Percentiles rank a stretch among this genome's conserved stretches.
phyloP scores from a whole-genome alignment of 2,888 invertebrate species.

The Campoplex capitator region DNA sequence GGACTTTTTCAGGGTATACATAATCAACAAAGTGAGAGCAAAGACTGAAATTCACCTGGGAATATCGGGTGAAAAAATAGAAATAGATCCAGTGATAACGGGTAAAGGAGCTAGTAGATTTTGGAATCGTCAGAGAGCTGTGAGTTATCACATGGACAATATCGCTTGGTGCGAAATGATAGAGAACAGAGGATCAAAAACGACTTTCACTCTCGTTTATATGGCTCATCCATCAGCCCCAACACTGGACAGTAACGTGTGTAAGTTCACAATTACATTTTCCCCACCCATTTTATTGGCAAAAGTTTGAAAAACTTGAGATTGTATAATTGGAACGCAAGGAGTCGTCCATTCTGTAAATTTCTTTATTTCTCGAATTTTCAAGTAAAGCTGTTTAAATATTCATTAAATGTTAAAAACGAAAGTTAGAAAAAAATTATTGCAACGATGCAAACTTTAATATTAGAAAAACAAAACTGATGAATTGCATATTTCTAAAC shows the following conservation, averaged over 20 bases:
- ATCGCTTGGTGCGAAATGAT: conserved; percentile 94
- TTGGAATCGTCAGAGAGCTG: conserved; percentile 90
- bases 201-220: conserved; percentile 91
- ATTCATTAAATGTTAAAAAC: too few relatives aligned
- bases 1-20: conserved; percentile 88
- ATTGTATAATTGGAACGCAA: not conserved
- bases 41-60: conserved; percentile 94
- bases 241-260: conserved; percentile 74
- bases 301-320: not conserved
- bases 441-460: conserved; percentile 5
- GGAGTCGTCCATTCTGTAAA: too few relatives aligned
- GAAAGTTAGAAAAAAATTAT: too few relatives aligned
- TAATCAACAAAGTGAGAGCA: conserved; percentile 92
- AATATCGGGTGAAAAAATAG: conserved; percentile 95
- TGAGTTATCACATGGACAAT: conserved; percentile 93
- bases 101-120: conserved; percentile 83
- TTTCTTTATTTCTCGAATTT: not conserved
- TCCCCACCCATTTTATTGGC: not conserved
- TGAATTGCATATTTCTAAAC: conserved; percentile 3
- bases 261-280: conserved; percentile 66
- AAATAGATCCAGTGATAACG: conserved; percentile 91
- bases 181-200: conserved; percentile 90
- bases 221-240: conserved; percentile 83
- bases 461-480: not conserved
- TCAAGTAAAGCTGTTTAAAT: too few relatives aligned